Conservation (phyloP, 23 tunicate species). For the Trididemnum clinides region DNA sequence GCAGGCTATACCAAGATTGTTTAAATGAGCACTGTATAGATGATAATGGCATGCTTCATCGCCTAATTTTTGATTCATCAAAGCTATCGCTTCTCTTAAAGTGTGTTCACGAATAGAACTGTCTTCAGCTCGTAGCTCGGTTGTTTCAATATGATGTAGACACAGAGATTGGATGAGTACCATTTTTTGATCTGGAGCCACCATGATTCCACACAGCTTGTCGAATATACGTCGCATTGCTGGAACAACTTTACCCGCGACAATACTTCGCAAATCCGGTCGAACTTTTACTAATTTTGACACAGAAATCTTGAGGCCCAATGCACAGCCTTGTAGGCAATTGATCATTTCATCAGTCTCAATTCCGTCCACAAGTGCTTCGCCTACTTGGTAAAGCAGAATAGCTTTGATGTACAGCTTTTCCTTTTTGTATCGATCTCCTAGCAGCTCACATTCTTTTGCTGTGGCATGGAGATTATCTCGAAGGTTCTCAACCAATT, state of each 20-base stretch:
- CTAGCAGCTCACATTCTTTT: slow-evolving; percentile 21
- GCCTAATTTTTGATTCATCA: slow-evolving; percentile 4
- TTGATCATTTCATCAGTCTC: background rate
- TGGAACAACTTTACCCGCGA: slow-evolving; percentile 21
- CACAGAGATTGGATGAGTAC: slow-evolving; percentile 14
- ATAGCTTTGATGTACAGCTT: slow-evolving; percentile 15
- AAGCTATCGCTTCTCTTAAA: background rate
- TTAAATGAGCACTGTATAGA: slow-evolving; percentile 18
- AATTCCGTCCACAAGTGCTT: background rate
- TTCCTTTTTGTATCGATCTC: background rate
- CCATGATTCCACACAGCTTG: background rate
- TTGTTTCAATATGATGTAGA: slow-evolving; percentile 40
- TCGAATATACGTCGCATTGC: slow-evolving; percentile 6
- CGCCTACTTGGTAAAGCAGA: slow-evolving; percentile 4
- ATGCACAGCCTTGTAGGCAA: slow-evolving; percentile 30
- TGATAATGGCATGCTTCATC: slow-evolving; percentile 3
- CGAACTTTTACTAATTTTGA: background rate
- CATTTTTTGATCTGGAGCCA: background rate
- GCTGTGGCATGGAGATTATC: background rate
- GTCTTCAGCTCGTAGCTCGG: background rate
- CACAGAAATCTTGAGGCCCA: slow-evolving; percentile 1
- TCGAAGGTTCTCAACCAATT: background rate
- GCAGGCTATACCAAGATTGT: slow-evolving; percentile 37
- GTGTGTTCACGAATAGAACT: background rate
- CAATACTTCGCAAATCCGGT: slow-evolving; percentile 7